Evolutionary conservation across 2,113 vertebrate genomes (phyloP).

Genomic region (Apistogramma diplotaenia): DNA sequence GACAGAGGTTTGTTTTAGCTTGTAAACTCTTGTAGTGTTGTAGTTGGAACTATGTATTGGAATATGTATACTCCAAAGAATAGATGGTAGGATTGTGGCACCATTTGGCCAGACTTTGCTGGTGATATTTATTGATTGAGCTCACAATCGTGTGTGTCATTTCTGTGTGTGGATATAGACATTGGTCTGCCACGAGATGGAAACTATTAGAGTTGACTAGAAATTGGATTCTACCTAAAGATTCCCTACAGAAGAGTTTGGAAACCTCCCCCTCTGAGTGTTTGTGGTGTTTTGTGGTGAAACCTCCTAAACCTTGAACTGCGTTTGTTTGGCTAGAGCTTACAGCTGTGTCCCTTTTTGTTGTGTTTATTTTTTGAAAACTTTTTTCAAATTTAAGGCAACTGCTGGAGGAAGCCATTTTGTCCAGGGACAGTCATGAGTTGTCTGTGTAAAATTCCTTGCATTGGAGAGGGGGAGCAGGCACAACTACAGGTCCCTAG

Average conservation of each 20-base stretch:
- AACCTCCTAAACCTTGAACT: slow-evolving; percentile 25
- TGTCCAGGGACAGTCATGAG: slow-evolving; percentile 22
- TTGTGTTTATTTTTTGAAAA: background rate
- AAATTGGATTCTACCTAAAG: slow-evolving; percentile 48
- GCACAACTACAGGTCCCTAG: background rate
- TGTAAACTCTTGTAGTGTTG: slow-evolving; percentile 59
- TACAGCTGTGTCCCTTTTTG: background rate
- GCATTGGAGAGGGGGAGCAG: background rate
- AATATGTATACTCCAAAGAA: slow-evolving; percentile 60
- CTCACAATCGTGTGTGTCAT: slow-evolving; percentile 45
- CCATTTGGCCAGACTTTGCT: slow-evolving; percentile 32
- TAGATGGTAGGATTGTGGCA: slow-evolving; percentile 62
- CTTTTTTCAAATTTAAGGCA: slow-evolving; percentile 10
- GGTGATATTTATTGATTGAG: slow-evolving; percentile 49
- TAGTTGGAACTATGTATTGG: slow-evolving; percentile 57
- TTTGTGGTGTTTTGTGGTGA: slow-evolving; percentile 42
- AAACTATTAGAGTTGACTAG: slow-evolving; percentile 52
- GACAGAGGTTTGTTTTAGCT: slow-evolving; percentile 53
- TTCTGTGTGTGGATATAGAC: slow-evolving; percentile 63
- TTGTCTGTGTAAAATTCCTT: slow-evolving; percentile 3
- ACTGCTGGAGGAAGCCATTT: slow-evolving; percentile 55
- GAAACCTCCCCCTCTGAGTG: background rate
- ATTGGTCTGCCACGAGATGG: slow-evolving; percentile 25
- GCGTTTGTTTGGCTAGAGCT: slow-evolving; percentile 18
- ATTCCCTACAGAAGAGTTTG: slow-evolving; percentile 2